Evolutionary conservation across 2,113 vertebrate species (phyloP).

Genomic region (Cyprinodon tularosa): DNA sequence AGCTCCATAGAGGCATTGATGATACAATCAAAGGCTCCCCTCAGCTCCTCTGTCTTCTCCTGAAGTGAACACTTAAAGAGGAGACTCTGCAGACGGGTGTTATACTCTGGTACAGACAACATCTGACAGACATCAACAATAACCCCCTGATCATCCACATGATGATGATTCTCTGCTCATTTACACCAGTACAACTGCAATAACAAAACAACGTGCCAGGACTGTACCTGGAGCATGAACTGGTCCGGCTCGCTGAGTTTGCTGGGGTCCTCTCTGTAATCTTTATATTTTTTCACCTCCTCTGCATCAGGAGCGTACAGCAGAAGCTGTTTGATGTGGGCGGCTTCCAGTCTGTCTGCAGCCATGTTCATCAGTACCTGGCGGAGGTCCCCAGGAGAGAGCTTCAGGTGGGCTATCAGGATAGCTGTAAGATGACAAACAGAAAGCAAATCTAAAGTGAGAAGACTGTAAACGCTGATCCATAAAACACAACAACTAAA

Average conservation of each 20-base stretch:
- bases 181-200: neutral
- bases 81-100: conserved; percentile 91
- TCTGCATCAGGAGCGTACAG: conserved; percentile 92
- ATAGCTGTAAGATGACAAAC: conserved; percentile 82
- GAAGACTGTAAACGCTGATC: neutral
- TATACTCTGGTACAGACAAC: conserved; percentile 90
- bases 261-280: conserved; percentile 83
- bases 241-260: conserved; percentile 96
- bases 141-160: neutral
- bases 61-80: conserved; percentile 93
- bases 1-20: conserved; percentile 92
- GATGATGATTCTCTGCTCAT: neutral
- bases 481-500: conserved; percentile 18
- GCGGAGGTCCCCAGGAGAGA: conserved; percentile 89
- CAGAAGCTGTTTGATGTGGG: conserved; percentile 94
- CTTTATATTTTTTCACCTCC: conserved; percentile 90
- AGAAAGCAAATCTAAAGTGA: neutral
- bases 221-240: conserved; percentile 91
- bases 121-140: conserved; percentile 46
- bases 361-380: conserved; percentile 92
- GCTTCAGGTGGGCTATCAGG: conserved; percentile 95
- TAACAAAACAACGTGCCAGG: neutral
- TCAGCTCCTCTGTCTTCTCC: conserved; percentile 96
- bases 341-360: conserved; percentile 87
- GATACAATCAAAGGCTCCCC: conserved; percentile 88